phyloP scores from a whole-genome alignment of 1,140 invertebrate genomes.

The Lordiphosa clarofinis region DNA sequence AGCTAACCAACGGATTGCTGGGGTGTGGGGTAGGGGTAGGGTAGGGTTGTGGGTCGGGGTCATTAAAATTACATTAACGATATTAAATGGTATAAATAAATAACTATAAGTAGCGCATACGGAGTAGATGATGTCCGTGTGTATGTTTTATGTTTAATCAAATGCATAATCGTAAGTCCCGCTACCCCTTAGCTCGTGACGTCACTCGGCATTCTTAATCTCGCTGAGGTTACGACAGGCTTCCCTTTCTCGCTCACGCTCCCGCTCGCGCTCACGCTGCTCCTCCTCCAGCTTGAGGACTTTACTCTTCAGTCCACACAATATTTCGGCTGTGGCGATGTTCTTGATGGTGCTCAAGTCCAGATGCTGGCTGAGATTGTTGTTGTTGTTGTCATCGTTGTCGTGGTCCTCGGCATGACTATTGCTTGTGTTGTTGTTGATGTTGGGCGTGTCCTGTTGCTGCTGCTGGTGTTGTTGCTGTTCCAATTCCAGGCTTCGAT shows the following conservation, averaged over 20 bases:
- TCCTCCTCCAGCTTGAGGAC: constrained; percentile 73
- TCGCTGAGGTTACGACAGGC: constrained; percentile 65
- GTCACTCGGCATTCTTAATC: constrained; percentile 74
- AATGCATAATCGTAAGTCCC: constrained; percentile 50
- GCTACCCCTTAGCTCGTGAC: constrained; percentile 4
- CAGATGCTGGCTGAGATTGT: constrained; percentile 63
- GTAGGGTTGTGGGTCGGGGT: constrained; percentile 11
- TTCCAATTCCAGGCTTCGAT: constrained; percentile 56
- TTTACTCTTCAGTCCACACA: constrained; percentile 74
- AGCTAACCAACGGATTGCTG: constrained; percentile 50
- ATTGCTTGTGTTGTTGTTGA: constrained; percentile 29
- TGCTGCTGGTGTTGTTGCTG: constrained; percentile 34
- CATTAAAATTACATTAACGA: constrained; percentile 71
- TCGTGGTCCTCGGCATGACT: constrained; percentile 34
- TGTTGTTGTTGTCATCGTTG: constrained; percentile 47
- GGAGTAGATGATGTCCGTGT: constrained; percentile 24
- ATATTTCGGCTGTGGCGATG: constrained; percentile 72
- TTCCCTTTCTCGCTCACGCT: constrained; percentile 41
- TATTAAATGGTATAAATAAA: constrained; percentile 73
- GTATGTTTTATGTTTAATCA: constrained; percentile 46
- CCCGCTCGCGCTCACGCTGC: constrained; percentile 57
- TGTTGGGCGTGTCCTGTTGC: constrained; percentile 30
- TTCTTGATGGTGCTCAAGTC: constrained; percentile 76
- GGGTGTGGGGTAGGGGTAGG: constrained; percentile 16
- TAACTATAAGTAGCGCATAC: constrained; percentile 71